Conservation (phyloP, 1,140 invertebrate species). For the Propsilocerus akamusi region DNA sequence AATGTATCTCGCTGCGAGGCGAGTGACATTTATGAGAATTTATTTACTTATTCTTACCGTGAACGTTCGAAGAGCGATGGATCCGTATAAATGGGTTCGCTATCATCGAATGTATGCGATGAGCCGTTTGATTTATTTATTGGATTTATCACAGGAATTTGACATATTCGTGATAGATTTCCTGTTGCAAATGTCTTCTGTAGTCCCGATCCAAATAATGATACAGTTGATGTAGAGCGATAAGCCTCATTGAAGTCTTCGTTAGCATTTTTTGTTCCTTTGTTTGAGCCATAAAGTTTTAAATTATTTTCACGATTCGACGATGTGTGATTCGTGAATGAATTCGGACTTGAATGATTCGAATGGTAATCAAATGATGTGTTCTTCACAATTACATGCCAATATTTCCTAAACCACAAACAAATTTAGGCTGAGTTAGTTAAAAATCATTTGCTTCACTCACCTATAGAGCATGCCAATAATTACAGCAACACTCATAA, state of each 20-base stretch:
- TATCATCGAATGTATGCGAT: conserved; percentile 54
- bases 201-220: conserved; percentile 34
- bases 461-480: conserved; percentile 49
- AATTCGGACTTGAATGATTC: conserved; percentile 12
- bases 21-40: no score
- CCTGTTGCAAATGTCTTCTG: conserved; percentile 38
- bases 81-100: conserved; percentile 84
- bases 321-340: conserved; percentile 11
- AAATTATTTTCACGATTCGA: conserved; percentile 6
- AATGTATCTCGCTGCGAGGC: no score
- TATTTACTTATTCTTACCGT: conserved; percentile 30
- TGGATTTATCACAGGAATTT: conserved; percentile 24
- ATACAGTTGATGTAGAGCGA: conserved; percentile 21
- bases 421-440: no score
- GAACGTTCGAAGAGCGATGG: conserved; percentile 76
- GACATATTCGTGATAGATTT: conserved; percentile 24
- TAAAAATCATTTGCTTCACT: conserved; percentile 1
- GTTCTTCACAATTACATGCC: conserved; percentile 48
- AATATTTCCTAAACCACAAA: conserved; percentile 32
- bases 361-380: conserved; percentile 31
- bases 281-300: conserved; percentile 15
- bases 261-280: not conserved
- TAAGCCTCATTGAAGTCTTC: not conserved
- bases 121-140: conserved; percentile 12
- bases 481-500: conserved; percentile 41